Percentiles rank a stretch among this genome's conserved stretches.
Conservation (phyloP, 2,113 vertebrate genomes). For the Strigops habroptila region DNA sequence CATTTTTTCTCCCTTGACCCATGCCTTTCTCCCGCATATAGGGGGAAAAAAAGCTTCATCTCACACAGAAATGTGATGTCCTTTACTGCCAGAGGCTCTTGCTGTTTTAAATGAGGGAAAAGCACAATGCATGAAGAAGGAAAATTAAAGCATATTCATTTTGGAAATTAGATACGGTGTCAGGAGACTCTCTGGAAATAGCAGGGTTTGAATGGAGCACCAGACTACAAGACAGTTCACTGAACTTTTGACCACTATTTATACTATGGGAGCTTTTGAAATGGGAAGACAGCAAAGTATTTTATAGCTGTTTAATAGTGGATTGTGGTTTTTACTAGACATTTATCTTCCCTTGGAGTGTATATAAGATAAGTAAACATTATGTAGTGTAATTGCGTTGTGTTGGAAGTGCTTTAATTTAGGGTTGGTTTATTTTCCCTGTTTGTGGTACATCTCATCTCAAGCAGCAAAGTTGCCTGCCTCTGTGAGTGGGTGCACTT, state of each 20-base stretch:
- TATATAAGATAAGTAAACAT: slow-evolving; percentile 68
- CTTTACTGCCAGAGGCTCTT: slow-evolving; percentile 87
- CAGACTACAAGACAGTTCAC: slow-evolving; percentile 75
- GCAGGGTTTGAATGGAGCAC: slow-evolving; percentile 76
- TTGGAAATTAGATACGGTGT: slow-evolving; percentile 86
- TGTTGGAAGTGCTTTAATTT: slow-evolving; percentile 58
- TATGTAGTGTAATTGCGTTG: slow-evolving; percentile 39
- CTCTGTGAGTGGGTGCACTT: background rate
- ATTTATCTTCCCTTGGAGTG: slow-evolving; percentile 63
- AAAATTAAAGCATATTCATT: slow-evolving; percentile 89
- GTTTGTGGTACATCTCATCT: slow-evolving; percentile 13
- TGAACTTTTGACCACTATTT: slow-evolving; percentile 85
- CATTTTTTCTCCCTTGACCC: slow-evolving; percentile 84
- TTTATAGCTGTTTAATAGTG: slow-evolving; percentile 75
- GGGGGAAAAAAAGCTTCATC: slow-evolving; percentile 74
- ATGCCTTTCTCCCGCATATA: slow-evolving; percentile 75
- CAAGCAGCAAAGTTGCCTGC: background rate
- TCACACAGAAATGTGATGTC: slow-evolving; percentile 81
- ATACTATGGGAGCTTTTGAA: slow-evolving; percentile 69
- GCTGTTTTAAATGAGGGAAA: slow-evolving; percentile 85
- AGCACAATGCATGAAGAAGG: slow-evolving; percentile 86
- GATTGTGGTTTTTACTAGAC: slow-evolving; percentile 68
- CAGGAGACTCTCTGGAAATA: slow-evolving; percentile 81
- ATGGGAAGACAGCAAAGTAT: slow-evolving; percentile 68
- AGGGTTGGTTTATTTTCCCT: slow-evolving; percentile 35